Evolutionary conservation across 2,888 invertebrate species (phyloP), one percentile per base, ranked within the genome.

Genomic region (Phyllotreta cruciferae): DNA sequence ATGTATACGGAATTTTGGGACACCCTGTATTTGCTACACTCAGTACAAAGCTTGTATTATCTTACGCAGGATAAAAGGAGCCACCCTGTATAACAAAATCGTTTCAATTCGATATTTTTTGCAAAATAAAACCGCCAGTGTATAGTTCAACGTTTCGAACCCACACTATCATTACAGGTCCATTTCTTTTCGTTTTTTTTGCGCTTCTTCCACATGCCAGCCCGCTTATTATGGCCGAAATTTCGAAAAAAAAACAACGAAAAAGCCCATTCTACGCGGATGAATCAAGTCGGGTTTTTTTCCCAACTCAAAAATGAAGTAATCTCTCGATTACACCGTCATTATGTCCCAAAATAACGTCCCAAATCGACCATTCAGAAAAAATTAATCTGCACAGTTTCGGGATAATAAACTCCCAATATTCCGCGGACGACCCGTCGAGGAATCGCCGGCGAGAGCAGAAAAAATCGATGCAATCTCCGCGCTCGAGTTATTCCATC

Each of bases 201-300:
- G 24, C 24, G 24, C 24, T 56, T 58, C 56, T 47, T 11, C 53
- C 56, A 44, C 58, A 56, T 62, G 62, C 58, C 56, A 63, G 67
- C 62, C 53, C n/a, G 56, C 55, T 64, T 60, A 62, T 64, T 62
- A 66, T 8, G 50, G 50, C 14, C 61, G 45, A 66, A 63, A 63
- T 62, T 66, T 60, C 61, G 60, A 62, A 67, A 67, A 66, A 63
- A 35, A 60, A 65, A 60, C 49, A 57, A 24, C 24, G 24, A 63
- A 11, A 61, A 9, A 10, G 13, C 36, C 10, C 37, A 52, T 45
- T 60, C 49, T 50, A 45, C 49, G 47, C 50, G 49, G 54, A 53
- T 56, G 67, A 65, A 39, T 60, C 60, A 44, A 39, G 52, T 60
- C 39, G 61, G 4, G 24, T 24, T 24, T 24, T 24, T 24, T 24